phyloP scores from a whole-genome alignment of 2,113 vertebrate genomes.

The Laterallus jamaicensis region DNA sequence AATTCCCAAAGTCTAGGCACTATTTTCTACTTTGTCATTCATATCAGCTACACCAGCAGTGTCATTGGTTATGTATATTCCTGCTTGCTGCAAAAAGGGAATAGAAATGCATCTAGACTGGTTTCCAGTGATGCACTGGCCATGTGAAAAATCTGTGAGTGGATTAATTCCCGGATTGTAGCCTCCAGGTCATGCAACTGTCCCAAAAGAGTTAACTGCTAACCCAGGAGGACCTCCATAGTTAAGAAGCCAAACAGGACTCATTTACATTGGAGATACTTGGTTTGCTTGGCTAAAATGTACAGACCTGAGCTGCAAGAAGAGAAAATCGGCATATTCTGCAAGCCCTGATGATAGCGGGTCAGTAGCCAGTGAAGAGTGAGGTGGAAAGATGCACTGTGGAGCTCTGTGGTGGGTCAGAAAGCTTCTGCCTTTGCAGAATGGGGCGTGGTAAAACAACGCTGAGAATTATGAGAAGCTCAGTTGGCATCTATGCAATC shows the following conservation, averaged over 20 bases:
- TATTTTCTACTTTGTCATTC: not conserved
- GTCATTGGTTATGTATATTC: not conserved
- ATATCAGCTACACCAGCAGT: not conserved
- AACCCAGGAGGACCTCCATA: not conserved
- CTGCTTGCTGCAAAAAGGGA: not conserved
- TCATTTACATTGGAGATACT: not conserved
- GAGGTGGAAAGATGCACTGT: not conserved
- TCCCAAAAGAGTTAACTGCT: not conserved
- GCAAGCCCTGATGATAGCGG: not conserved
- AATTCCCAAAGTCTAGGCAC: not conserved
- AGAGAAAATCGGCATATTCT: slow-evolving; percentile 26
- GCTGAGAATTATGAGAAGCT: not conserved
- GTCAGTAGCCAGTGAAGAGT: slow-evolving; percentile 16
- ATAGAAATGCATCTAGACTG: not conserved
- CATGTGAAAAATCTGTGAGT: not conserved
- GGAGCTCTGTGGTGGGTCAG: not conserved
- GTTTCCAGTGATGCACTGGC: not conserved
- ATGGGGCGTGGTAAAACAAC: not conserved
- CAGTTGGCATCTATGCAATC: not conserved
- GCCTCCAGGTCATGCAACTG: not conserved
- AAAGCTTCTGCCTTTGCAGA: not conserved
- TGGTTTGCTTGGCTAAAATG: slow-evolving; percentile 24
- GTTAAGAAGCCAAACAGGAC: not conserved
- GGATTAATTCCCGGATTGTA: not conserved
- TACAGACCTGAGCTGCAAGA: not conserved